Percentiles rank a stretch among this genome's conserved stretches.
Conservation (phyloP, 2,113 vertebrate genomes). For the Pampusana beccarii region DNA sequence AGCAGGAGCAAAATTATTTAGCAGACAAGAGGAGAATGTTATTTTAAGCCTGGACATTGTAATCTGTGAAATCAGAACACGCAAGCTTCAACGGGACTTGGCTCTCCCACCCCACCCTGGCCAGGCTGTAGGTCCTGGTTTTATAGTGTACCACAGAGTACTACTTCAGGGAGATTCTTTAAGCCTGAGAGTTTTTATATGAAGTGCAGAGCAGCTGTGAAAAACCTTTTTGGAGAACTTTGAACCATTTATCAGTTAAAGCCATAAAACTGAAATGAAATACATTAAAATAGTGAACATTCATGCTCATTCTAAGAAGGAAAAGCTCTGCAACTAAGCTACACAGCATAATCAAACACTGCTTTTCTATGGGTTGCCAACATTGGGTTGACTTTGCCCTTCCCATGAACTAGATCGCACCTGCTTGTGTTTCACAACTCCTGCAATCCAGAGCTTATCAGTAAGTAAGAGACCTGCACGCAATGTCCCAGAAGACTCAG, state of each 20-base stretch:
- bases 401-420: neutral
- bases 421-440: neutral
- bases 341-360: rapidly evolving
- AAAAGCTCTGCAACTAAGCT: neutral
- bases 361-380: neutral
- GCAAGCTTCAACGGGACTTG: neutral
- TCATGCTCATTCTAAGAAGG: neutral
- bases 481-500: neutral
- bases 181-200: neutral
- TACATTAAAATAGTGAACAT: neutral
- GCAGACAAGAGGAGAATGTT: neutral
- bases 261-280: neutral
- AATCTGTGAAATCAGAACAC: neutral
- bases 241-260: neutral
- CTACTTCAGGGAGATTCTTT: neutral
- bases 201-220: neutral
- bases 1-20: neutral
- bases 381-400: neutral
- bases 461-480: neutral
- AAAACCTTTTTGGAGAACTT: neutral
- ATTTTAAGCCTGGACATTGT: neutral
- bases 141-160: neutral
- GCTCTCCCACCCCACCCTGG: neutral
- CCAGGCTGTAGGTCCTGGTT: neutral
- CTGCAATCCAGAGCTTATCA: neutral